A percentile compares a stretch with the other conserved stretches of the same genome.
Conservation (phyloP, 2,113 vertebrate genomes). For the Hirundichthys speculiger region DNA sequence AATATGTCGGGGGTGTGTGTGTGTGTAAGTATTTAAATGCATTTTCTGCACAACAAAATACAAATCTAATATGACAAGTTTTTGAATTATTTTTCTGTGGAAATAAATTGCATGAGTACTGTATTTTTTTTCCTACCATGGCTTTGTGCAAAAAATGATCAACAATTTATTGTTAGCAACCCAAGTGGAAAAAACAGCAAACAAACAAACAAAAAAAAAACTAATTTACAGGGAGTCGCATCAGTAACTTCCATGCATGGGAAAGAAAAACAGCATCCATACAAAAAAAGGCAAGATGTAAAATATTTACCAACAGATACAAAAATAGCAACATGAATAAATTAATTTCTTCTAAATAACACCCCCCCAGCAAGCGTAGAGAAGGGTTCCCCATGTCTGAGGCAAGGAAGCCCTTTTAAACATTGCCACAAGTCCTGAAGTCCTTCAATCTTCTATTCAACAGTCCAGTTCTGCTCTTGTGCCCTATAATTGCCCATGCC, state of each 20-base stretch:
- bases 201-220: too few relatives aligned
- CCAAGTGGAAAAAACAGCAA: too few relatives aligned
- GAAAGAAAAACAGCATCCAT: slow-evolving; percentile 58
- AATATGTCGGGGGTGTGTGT: slow-evolving; percentile 26
- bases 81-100: slow-evolving; percentile 50
- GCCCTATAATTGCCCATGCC: slow-evolving; percentile 14
- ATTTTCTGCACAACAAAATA: slow-evolving; percentile 39
- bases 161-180: slow-evolving; percentile 46
- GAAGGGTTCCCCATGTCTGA: slow-evolving; percentile 36
- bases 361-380: slow-evolving; percentile 40
- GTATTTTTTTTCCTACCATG: slow-evolving; percentile 45
- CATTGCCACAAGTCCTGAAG: slow-evolving; percentile 43
- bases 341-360: slow-evolving; percentile 78
- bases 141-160: slow-evolving; percentile 59
- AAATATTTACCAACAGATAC: slow-evolving; percentile 80
- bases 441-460: slow-evolving; percentile 46
- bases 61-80: slow-evolving; percentile 14
- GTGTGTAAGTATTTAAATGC: slow-evolving; percentile 37
- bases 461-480: slow-evolving; percentile 13
- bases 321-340: slow-evolving; percentile 83
- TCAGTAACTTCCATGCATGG: slow-evolving; percentile 77
- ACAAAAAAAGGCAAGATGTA: slow-evolving; percentile 72
- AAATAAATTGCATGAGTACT: slow-evolving; percentile 65
- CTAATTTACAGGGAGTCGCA: slow-evolving; percentile 59
- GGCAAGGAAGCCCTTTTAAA: slow-evolving; percentile 39